Conservation (phyloP, 1,140 invertebrate genomes). For the Cydia amplana region DNA sequence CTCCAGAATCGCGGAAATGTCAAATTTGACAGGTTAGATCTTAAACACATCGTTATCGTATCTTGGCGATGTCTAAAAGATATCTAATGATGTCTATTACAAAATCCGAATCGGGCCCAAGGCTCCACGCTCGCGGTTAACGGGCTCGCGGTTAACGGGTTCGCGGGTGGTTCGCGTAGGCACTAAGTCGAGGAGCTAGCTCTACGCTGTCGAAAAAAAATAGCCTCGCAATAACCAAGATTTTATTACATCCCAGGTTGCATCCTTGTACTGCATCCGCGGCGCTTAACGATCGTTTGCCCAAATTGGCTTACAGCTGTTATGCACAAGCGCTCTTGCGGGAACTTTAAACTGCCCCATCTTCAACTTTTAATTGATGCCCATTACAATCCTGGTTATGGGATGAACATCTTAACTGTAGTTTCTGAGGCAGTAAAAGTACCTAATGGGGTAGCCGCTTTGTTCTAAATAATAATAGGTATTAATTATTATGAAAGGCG, state of each 20-base stretch:
- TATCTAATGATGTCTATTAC: too few species aligned
- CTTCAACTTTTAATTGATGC: constrained; percentile 31
- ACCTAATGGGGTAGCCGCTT: not conserved
- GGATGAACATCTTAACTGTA: constrained; percentile 28
- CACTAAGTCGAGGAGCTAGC: not conserved
- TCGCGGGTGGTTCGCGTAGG: not conserved
- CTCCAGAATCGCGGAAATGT: too few species aligned
- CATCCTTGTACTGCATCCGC: constrained; percentile 25
- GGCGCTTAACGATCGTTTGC: constrained; percentile 22
- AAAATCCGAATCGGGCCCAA: too few species aligned
- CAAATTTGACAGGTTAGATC: too few species aligned
- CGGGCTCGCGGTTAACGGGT: not conserved
- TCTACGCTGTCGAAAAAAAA: not conserved
- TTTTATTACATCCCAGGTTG: constrained; percentile 2
- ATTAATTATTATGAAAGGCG: not conserved
- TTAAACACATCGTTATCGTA: too few species aligned
- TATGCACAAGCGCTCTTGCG: constrained; percentile 25
- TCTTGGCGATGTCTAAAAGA: too few species aligned
- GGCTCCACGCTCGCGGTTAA: not conserved
- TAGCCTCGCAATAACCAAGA: not conserved
- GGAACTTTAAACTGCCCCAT: constrained; percentile 30
- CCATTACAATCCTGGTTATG: constrained; percentile 28
- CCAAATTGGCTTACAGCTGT: constrained; percentile 30
- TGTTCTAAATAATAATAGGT: constrained; percentile 16
- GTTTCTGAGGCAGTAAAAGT: constrained; percentile 27